These are phyloP conservation scores for Micromys minutus DNA, from an alignment of 2,113 vertebrate species.

Conservation along the genomic window DNA sequence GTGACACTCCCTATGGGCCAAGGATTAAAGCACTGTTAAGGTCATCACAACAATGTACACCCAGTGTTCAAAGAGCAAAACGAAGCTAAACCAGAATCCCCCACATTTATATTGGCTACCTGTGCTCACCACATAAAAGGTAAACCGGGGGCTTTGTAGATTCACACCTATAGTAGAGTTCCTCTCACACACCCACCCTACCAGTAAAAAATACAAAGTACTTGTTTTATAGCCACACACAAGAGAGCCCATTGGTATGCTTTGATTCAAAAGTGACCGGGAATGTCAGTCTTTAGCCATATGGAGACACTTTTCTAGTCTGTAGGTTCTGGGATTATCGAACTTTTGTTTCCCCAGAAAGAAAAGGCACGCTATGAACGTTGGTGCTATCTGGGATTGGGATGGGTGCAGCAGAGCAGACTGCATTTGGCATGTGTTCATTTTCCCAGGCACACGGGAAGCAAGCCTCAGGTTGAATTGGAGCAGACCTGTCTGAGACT, in stretches of 20 bases:
- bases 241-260: constrained; percentile 57
- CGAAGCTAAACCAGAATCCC: background rate
- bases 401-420: background rate
- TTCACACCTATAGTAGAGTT: background rate
- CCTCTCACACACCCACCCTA: background rate
- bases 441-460: background rate
- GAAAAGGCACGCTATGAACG: background rate
- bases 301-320: background rate
- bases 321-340: background rate
- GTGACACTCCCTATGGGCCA: background rate
- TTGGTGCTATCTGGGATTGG: background rate
- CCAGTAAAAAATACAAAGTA: background rate
- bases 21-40: background rate
- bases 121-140: background rate
- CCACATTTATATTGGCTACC: background rate
- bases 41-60: background rate
- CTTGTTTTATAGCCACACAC: constrained; percentile 19
- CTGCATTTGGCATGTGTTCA: background rate
- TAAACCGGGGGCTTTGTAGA: background rate
- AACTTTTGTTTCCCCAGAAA: background rate
- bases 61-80: background rate
- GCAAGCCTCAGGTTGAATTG: background rate
- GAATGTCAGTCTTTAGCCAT: constrained; percentile 48
- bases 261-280: constrained; percentile 28
- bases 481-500: background rate